Conservation (phyloP, 2,888 invertebrate genomes). For the Ennomos fuscantarius region DNA sequence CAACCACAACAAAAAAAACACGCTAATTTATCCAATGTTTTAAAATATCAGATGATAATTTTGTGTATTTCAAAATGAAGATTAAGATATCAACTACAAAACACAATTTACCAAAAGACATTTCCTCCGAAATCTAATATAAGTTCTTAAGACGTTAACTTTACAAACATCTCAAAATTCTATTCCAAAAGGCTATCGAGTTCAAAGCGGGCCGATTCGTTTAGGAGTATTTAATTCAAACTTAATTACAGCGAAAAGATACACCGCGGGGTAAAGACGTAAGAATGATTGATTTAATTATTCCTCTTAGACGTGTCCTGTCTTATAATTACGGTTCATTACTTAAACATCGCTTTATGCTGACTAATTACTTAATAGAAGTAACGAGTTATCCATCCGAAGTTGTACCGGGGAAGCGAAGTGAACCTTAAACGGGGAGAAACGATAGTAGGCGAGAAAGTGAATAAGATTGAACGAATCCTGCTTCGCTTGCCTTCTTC, state of each 20-base stretch:
- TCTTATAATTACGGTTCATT: conserved; percentile 84
- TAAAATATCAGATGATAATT: not conserved
- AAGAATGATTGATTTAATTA: conserved; percentile 84
- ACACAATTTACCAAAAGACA: conserved; percentile 31
- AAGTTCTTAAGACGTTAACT: conserved; percentile 54
- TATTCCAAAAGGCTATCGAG: conserved; percentile 64
- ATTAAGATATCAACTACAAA: conserved; percentile 21
- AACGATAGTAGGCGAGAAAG: conserved; percentile 68
- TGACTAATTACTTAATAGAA: conserved; percentile 84
- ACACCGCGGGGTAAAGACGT: conserved; percentile 70
- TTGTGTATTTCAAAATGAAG: not conserved
- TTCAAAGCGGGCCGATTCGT: conserved; percentile 68
- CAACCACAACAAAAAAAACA: no score
- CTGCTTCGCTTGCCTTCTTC: conserved; percentile 43
- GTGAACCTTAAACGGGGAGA: conserved; percentile 73
- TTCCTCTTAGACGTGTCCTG: conserved; percentile 81
- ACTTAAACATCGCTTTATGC: conserved; percentile 84
- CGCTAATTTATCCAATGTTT: no score
- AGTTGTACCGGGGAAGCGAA: conserved; percentile 67
- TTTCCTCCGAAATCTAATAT: conserved; percentile 54
- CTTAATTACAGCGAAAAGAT: conserved; percentile 79
- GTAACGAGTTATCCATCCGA: conserved; percentile 82
- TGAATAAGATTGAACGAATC: conserved; percentile 64
- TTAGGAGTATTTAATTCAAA: conserved; percentile 75
- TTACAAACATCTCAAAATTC: conserved; percentile 58